Conservation (phyloP, 2,888 invertebrate genomes). For the Crocallis elinguaria region DNA sequence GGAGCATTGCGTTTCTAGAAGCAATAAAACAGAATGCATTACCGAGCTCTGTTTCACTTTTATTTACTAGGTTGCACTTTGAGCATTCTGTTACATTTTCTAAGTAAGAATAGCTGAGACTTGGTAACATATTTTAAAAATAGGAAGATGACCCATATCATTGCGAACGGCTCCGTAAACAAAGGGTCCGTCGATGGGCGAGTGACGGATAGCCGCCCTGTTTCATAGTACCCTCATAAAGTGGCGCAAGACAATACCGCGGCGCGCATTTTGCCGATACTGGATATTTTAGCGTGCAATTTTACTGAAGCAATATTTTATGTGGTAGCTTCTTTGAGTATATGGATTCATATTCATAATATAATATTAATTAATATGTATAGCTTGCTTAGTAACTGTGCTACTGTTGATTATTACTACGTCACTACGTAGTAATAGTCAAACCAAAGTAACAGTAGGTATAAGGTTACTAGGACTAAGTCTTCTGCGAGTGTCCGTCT, state of each 20-base stretch:
- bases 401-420: too few relatives aligned
- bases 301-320: too few relatives aligned
- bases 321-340: too few relatives aligned
- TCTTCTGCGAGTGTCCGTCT: too few relatives aligned
- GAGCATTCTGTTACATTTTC: background rate
- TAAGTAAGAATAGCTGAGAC: background rate
- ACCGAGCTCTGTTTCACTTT: slow-evolving; percentile 38
- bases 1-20: slow-evolving; percentile 23
- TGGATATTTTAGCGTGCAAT: background rate
- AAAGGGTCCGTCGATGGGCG: slow-evolving; percentile 10
- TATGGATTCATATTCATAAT: too few relatives aligned
- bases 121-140: background rate
- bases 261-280: background rate
- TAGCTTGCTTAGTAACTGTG: too few relatives aligned
- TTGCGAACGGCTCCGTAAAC: slow-evolving; percentile 13
- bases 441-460: too few relatives aligned
- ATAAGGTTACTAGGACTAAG: too few relatives aligned
- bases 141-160: slow-evolving; percentile 15
- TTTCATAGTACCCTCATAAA: slow-evolving; percentile 1
- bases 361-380: too few relatives aligned
- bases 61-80: slow-evolving; percentile 22
- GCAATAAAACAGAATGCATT: slow-evolving; percentile 22
- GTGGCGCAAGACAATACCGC: background rate
- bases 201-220: slow-evolving; percentile 13
- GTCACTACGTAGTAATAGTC: too few relatives aligned